A percentile compares a stretch with the other conserved stretches of the same genome.
Conservation (phyloP, 1,140 invertebrate genomes). For the Meloidogyne hapla region DNA sequence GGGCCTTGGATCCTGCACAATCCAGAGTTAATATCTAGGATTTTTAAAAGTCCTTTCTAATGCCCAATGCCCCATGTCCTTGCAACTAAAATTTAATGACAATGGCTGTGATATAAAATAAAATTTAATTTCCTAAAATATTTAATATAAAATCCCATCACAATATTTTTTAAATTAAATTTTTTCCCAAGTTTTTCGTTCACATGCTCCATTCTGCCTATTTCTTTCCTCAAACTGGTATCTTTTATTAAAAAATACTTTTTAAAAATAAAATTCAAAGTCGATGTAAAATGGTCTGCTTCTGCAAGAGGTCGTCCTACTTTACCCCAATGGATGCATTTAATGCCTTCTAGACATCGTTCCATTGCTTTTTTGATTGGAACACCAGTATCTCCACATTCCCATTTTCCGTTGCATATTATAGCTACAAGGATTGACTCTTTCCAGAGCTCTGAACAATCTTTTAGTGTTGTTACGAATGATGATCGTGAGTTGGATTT, state of each 20-base stretch:
- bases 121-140: neutral
- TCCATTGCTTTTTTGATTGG: constrained; percentile 47
- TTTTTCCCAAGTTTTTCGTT: constrained; percentile 15
- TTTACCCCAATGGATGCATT: constrained; percentile 57
- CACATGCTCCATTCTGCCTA: constrained; percentile 59
- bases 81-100: no score
- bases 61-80: no score
- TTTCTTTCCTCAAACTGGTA: constrained; percentile 59
- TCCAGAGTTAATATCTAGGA: no score
- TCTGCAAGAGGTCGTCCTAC: constrained; percentile 57
- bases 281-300: constrained; percentile 63
- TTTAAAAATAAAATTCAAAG: constrained; percentile 33
- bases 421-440: constrained; percentile 56
- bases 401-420: constrained; percentile 55
- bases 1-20: no score
- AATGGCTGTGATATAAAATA: neutral
- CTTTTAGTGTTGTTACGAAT: constrained; percentile 47
- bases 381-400: constrained; percentile 54
- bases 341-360: constrained; percentile 52
- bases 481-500: constrained; percentile 48
- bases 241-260: neutral
- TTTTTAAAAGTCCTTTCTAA: no score
- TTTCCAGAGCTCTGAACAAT: constrained; percentile 53
- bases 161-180: neutral
- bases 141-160: no score